A percentile compares a stretch with the other conserved stretches of the same genome.
Evolutionary conservation across 2,888 invertebrate species (phyloP).

Genomic region (Drosophila prostipennis): DNA sequence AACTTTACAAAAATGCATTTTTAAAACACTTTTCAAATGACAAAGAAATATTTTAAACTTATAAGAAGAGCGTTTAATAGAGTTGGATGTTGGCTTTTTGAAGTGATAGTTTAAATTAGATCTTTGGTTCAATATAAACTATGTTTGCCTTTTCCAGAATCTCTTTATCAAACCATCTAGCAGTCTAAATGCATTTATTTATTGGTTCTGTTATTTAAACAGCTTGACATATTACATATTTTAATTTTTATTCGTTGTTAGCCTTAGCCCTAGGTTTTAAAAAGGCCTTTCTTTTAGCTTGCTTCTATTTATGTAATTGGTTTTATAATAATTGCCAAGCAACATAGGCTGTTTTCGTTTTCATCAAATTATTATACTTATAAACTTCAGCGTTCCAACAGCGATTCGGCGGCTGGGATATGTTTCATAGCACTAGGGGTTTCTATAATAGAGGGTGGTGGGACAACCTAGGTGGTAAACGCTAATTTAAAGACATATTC

Average conservation of each 20-base stretch:
- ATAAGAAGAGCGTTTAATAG: not conserved
- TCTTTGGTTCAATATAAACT: constrained; percentile 48
- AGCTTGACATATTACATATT: constrained; percentile 8
- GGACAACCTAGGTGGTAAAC: constrained; percentile 31
- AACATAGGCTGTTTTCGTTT: constrained; percentile 18
- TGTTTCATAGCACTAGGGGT: constrained; percentile 49
- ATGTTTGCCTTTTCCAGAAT: constrained; percentile 11
- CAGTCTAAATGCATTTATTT: constrained; percentile 45
- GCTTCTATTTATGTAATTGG: not conserved
- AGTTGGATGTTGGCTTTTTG: constrained; percentile 1
- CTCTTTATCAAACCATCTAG: not conserved
- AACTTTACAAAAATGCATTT: constrained; percentile 40
- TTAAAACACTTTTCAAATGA: constrained; percentile 22
- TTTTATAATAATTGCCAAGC: constrained; percentile 27
- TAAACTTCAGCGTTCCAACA: constrained; percentile 45
- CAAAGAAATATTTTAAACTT: not conserved
- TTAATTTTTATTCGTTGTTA: constrained; percentile 14
- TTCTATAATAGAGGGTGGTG: constrained; percentile 21
- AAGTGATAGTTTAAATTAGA: constrained; percentile 24
- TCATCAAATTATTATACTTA: constrained; percentile 10
- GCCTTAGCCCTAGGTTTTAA: not conserved
- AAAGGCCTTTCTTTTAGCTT: constrained; percentile 3
- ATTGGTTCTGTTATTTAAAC: constrained; percentile 46
- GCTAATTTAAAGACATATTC: constrained; percentile 23
- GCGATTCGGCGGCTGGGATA: constrained; percentile 62